Evolutionary conservation across 2,113 vertebrate species (phyloP), one percentile per base, ranked within the genome.

Genomic region (Brachyhypopomus occidentalis): DNA sequence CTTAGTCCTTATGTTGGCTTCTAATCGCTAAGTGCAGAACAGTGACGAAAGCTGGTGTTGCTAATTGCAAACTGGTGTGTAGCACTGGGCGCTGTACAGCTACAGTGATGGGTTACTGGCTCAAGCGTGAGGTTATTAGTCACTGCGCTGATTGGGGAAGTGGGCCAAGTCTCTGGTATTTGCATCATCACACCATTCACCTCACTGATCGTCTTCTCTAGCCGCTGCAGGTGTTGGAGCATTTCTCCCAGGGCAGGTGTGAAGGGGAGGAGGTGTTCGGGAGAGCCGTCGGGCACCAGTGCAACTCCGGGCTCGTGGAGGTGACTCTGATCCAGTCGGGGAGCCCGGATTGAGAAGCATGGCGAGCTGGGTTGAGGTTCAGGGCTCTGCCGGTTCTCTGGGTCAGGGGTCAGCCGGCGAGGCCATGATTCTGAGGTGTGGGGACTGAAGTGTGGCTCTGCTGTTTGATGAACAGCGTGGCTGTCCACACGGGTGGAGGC

Each of bases 131-230:
- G 3, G 27, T 63, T 14, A 63, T 27, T 3, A 63, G 23, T 14
- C 27, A 63, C 11, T 5, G 14, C 5, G 34, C 12, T 3, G 30
- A 17, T 11, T n/a, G 55, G 23, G 4, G 17, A 63, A 38, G 19
- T 14, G n/a, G 34, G 14, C 3, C 6, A 8, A 27, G 60, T 78
- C 62, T 59, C 52, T 52, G 5, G 17, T 20, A 38, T 45, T 36
- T 84, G 87, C 86, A 84, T 74, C 48, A 27, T 41, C 34, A 34
- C 71, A 30, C 20, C 30, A 45, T 70, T 96, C 95, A 99, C 97
- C 97, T 99, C 94, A 62, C 92, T 89, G 78, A 90, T 87, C 72
- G 92, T 92, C 62, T 94, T 94, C 56, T 95, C 95, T 77, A 96
- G 92, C 30, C 91, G 87, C 81, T 95, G 94, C 64, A 95, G 92